Percentiles rank a stretch among this genome's conserved stretches.
phyloP scores from a whole-genome alignment of 2,888 invertebrate genomes.

The Nomada lathburiana region DNA sequence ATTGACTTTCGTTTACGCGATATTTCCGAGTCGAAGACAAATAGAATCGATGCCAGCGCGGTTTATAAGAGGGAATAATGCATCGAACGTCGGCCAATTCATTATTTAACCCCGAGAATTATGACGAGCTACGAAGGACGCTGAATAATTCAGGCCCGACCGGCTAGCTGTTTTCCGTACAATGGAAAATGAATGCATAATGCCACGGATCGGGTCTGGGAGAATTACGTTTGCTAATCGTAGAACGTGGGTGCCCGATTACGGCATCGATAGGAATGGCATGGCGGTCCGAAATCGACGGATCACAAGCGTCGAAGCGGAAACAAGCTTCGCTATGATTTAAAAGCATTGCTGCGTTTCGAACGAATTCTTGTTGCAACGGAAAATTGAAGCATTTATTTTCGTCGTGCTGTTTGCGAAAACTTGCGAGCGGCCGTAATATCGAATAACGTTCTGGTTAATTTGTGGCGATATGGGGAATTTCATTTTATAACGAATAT shows the following conservation, averaged over 20 bases:
- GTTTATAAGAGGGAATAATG: slow-evolving; percentile 80
- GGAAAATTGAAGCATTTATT: background rate
- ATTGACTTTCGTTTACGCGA: slow-evolving; percentile 69
- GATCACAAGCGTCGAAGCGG: background rate
- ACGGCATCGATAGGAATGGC: background rate
- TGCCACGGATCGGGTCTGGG: slow-evolving; percentile 21
- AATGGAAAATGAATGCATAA: slow-evolving; percentile 52
- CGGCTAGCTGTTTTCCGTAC: slow-evolving; percentile 36
- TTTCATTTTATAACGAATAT: too few relatives aligned
- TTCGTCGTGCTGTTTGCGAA: fast-evolving
- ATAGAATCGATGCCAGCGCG: slow-evolving; percentile 79
- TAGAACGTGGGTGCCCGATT: slow-evolving; percentile 17
- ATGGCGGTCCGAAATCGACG: background rate
- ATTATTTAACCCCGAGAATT: slow-evolving; percentile 53
- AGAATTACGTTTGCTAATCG: slow-evolving; percentile 44
- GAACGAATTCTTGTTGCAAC: background rate
- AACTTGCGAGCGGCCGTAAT: background rate
- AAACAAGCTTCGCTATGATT: slow-evolving; percentile 23
- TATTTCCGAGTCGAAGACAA: slow-evolving; percentile 81
- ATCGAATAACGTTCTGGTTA: too few relatives aligned
- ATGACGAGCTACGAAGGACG: slow-evolving; percentile 35
- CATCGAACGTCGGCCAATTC: slow-evolving; percentile 64
- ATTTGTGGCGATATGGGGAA: too few relatives aligned
- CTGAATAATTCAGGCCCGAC: slow-evolving; percentile 41
- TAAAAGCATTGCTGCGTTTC: background rate